Evolutionary conservation across 2,888 invertebrate species (phyloP), one percentile per base, ranked within the genome.

Genomic region (Cerceris rybyensis): DNA sequence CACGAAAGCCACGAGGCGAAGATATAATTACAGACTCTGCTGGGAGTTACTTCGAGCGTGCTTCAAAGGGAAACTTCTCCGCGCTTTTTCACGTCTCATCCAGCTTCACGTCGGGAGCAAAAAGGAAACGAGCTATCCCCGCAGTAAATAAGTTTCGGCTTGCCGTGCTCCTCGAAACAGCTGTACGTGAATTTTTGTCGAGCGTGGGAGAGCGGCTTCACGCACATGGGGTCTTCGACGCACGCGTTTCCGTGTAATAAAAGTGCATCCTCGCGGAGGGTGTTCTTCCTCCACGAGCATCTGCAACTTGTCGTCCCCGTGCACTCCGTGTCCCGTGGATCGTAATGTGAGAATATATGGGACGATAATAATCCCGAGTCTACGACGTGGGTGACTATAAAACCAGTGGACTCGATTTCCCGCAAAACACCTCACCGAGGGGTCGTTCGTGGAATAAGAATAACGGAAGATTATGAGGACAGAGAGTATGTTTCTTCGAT

Each of bases 131-230:
- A 41, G 58, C 14, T 13, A 17, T 17, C 55, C 39, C 59, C 14
- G 66, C 57, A 41, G 75, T 75, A 75, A 78, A 75, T 78, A 78
- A 66, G 50, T 50, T 50, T 63, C 50, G 63, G 60, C 59, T 42
- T 9, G 54, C 54, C 46, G 42, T 42, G n/a, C 41, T 7, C 4
- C 41, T 4, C 39, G 61, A 13, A 78, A 78, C 88, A 87, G 85
- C 85, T 86, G 87, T 69, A 46, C 28, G 70, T 66, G 83, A 80
- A 87, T 87, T 88, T 86, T 84, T 85, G 82, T 79, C 75, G 80
- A 88, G 84, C 89, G 87, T 88, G 87, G 85, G 89, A 88, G 84
- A 85, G 76, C 57, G 28, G 49, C 28, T 28, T 55, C 49, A 17
- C 42, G 43, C 82, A 82, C 68, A 73, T 78, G 74, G 55, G 58